Percentiles rank a stretch among this genome's conserved stretches.
Evolutionary conservation across 2,888 invertebrate genomes (phyloP).

Genomic region (Acronicta leporina): DNA sequence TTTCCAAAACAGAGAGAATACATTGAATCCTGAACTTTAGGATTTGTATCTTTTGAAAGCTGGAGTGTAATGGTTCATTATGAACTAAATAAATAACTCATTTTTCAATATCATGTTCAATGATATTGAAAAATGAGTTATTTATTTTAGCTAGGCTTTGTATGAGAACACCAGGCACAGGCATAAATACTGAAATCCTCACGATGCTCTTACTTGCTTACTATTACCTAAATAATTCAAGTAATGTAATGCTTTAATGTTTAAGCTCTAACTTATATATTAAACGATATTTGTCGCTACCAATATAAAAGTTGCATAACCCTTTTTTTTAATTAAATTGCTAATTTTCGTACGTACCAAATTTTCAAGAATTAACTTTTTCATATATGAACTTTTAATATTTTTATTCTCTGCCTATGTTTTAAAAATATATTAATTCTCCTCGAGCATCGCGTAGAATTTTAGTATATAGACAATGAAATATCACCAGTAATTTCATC

Average conservation of each 20-base stretch:
- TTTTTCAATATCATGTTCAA: constrained; percentile 67
- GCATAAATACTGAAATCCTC: constrained; percentile 61
- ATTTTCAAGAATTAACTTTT: constrained; percentile 18
- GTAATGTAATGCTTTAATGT: constrained; percentile 49
- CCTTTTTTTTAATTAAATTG: constrained; percentile 13
- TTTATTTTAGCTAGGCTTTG: constrained; percentile 81
- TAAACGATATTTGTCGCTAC: constrained; percentile 18
- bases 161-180: constrained; percentile 56
- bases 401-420: neutral
- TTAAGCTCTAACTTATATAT: constrained; percentile 44
- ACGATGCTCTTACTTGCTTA: constrained; percentile 59
- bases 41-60: constrained; percentile 79
- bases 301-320: constrained; percentile 22
- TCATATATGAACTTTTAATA: too few species aligned
- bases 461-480: constrained; percentile 57
- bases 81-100: constrained; percentile 65
- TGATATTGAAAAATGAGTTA: too few species aligned
- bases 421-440: constrained; percentile 27
- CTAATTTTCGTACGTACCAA: constrained; percentile 28
- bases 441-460: constrained; percentile 63
- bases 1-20: constrained; percentile 84
- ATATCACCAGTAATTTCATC: constrained; percentile 57
- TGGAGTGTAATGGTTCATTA: constrained; percentile 79
- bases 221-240: constrained; percentile 44
- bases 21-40: constrained; percentile 82